These are phyloP conservation scores for Hedya salicella DNA, from an alignment of 2,888 invertebrate genomes.

Conservation along the genomic window DNA sequence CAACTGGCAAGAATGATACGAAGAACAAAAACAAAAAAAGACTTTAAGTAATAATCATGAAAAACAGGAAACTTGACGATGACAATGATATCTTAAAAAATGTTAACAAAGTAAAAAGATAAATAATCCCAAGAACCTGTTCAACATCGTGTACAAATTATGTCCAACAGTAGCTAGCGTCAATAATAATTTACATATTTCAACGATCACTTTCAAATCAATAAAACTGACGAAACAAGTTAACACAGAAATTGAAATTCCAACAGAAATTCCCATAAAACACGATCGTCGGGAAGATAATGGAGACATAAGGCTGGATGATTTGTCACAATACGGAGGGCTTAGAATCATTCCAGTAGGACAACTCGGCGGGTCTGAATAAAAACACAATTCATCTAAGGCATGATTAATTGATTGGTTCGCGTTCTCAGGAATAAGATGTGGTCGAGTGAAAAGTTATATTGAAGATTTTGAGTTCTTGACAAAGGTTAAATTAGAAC, in stretches of 20 bases:
- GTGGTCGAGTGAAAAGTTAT: conserved; percentile 24
- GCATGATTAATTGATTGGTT: conserved; percentile 65
- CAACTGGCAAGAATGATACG: no score
- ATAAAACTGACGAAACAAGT: conserved; percentile 39
- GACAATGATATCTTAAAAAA: not conserved
- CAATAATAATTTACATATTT: conserved; percentile 39
- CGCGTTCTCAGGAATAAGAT: conserved; percentile 50
- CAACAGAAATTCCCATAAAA: conserved; percentile 63
- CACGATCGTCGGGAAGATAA: conserved; percentile 35
- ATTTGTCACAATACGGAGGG: conserved; percentile 56
- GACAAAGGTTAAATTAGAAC: no score
- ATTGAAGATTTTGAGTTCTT: not conserved
- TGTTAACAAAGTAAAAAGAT: not conserved
- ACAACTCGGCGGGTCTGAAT: conserved; percentile 61
- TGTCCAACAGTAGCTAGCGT: conserved; percentile 14
- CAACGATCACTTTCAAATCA: conserved; percentile 33
- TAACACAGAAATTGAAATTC: conserved; percentile 31
- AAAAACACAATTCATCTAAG: conserved; percentile 49
- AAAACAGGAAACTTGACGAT: not conserved
- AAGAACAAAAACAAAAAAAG: not conserved
- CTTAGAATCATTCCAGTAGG: conserved; percentile 56
- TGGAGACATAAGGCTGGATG: conserved; percentile 44
- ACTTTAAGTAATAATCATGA: not conserved
- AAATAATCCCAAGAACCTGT: conserved; percentile 16
- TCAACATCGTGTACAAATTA: not conserved